Conservation (phyloP, 2,797 vertebrate species). For the Benthosema pterotum region DNA sequence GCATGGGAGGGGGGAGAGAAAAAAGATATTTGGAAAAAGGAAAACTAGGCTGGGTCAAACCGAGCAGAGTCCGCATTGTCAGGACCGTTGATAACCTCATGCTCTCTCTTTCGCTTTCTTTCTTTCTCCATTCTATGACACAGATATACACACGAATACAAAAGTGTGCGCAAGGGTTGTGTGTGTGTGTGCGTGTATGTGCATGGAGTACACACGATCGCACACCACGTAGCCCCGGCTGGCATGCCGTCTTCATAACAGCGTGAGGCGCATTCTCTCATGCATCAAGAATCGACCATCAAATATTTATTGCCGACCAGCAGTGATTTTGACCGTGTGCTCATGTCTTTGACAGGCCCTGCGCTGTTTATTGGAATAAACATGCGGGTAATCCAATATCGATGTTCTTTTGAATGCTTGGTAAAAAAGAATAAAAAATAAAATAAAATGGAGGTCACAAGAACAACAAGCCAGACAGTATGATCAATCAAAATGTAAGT, state of each 20-base stretch:
- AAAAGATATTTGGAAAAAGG: constrained; percentile 34
- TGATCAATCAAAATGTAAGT: constrained; percentile 43
- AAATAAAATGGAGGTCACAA: no score
- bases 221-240: constrained; percentile 44
- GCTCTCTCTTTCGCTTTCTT: constrained; percentile 21
- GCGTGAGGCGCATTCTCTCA: constrained; percentile 71
- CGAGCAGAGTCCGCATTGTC: constrained; percentile 50
- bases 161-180: neutral
- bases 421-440: constrained; percentile 56
- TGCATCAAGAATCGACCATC: constrained; percentile 78
- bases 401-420: constrained; percentile 60
- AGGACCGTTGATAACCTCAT: constrained; percentile 44
- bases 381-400: constrained; percentile 67
- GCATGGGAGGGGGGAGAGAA: constrained; percentile 10
- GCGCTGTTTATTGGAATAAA: constrained; percentile 73
- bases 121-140: neutral
- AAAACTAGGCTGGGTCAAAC: constrained; percentile 60
- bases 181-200: neutral
- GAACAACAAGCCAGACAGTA: constrained; percentile 38
- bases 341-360: constrained; percentile 78
- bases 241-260: constrained; percentile 75
- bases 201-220: constrained; percentile 30
- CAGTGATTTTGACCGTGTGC: constrained; percentile 77
- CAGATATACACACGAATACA: neutral
- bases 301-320: constrained; percentile 80